Evolutionary conservation across 2,113 vertebrate species (phyloP), one percentile per base, ranked within the genome.

Genomic region (Callipepla squamata): DNA sequence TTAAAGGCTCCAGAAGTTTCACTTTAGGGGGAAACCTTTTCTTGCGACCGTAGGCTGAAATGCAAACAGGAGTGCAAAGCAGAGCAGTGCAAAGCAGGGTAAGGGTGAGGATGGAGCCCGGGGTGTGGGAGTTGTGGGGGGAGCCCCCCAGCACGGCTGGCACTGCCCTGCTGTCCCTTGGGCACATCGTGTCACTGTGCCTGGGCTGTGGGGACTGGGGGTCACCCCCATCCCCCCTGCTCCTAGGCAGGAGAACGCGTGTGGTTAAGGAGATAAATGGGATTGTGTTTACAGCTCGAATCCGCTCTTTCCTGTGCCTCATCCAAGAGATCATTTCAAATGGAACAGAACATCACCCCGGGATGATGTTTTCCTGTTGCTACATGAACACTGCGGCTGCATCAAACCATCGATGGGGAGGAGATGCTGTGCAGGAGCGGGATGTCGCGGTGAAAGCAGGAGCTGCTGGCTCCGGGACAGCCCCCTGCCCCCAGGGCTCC

Each of bases 401-500:
- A 30, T 20, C 47, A 62, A 74, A 94, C 15, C 68, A 42, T 80
- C 78, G 34, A 62, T 80, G 19, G 47, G n/a, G 57, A 19, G 59
- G 19, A 16, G 21, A 47, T 15, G 26, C 51, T 2, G 5, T 86
- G 12, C 4, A 45, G 50, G 73, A 65, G 13, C 4, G 62, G 53
- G 45, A 70, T 7, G 32, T 75, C 65, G 25, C 62, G 85, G 34
- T 77, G 15, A 3, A 57, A 85, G 55, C 55, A 32, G 70, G 70
- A 45, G 50, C 66, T 30, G 50, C 81, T 62, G 48, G 79, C 40
- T 93, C 68, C 9, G 19, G 69, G 76, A 84, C 47, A 34, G 66
- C 50, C 80, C 65, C 92, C 92, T 86, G 69, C 66, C 91, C 86
- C 91, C 73, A 58, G 90, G 92, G 90, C 90, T 92, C 83, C 91